Percentiles rank a stretch among this genome's conserved stretches.
phyloP scores from a whole-genome alignment of 2,888 invertebrate genomes.

The Clanis bilineata region DNA sequence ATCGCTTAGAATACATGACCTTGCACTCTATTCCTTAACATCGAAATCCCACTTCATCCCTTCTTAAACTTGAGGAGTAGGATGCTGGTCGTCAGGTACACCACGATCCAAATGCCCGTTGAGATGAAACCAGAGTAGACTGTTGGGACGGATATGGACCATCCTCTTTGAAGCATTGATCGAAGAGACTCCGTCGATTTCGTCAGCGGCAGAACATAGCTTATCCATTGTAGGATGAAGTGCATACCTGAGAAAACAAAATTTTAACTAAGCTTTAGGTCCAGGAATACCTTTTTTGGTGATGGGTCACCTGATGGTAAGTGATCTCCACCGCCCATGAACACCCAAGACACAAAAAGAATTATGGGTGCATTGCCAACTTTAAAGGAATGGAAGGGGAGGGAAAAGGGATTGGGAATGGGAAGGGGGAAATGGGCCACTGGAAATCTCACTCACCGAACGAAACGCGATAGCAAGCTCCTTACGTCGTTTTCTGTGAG shows the following conservation, averaged over 20 bases:
- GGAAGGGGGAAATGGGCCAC: no score
- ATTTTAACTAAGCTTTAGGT: no score
- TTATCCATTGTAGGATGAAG: constrained; percentile 85
- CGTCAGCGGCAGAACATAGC: constrained; percentile 91
- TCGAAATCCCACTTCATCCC: constrained; percentile 76
- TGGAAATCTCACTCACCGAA: no score
- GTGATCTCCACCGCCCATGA: no score
- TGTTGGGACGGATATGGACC: constrained; percentile 86
- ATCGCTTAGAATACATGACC: neutral
- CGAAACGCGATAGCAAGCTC: no score
- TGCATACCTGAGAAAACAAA: constrained; percentile 87
- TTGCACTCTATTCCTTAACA: neutral
- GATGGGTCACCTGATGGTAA: no score
- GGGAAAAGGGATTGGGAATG: no score
- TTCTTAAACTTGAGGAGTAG: constrained; percentile 92
- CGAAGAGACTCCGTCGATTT: constrained; percentile 93
- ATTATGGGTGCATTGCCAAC: no score
- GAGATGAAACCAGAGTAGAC: constrained; percentile 93
- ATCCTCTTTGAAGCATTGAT: constrained; percentile 92
- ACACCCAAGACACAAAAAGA: no score
- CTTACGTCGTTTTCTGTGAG: no score
- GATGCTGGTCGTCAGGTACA: constrained; percentile 88
- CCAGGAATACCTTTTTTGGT: no score
- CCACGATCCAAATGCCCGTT: constrained; percentile 89
- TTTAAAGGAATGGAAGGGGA: no score